Conservation (phyloP, 2,888 invertebrate species). For the Aproaerema taeniolella region DNA sequence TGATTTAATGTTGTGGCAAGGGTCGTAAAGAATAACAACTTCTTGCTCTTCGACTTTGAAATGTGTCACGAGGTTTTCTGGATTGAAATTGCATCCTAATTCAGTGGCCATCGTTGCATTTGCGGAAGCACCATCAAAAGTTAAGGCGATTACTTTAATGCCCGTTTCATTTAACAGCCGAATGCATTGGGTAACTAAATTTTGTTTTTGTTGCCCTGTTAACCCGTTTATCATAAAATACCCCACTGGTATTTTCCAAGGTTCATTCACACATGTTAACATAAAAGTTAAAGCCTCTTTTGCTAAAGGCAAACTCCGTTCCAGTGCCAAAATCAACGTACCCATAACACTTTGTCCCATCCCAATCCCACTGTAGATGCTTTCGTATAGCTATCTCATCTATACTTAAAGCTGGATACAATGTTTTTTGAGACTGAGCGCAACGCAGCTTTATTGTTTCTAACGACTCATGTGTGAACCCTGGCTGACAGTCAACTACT, state of each 20-base stretch:
- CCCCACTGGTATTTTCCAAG: constrained; percentile 12
- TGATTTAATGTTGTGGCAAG: constrained; percentile 16
- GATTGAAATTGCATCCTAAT: not conserved
- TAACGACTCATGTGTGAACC: not conserved
- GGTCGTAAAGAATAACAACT: constrained; percentile 11
- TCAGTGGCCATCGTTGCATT: not conserved
- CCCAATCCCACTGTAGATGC: not conserved
- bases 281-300: constrained; percentile 1
- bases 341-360: not conserved
- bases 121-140: constrained; percentile 11
- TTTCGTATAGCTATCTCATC: not conserved
- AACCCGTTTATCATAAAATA: constrained; percentile 7
- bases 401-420: too few species aligned
- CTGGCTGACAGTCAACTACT: not conserved
- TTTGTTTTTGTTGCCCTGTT: not conserved
- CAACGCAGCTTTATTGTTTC: not conserved
- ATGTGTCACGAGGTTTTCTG: not conserved
- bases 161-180: constrained; percentile 6
- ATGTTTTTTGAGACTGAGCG: too few species aligned
- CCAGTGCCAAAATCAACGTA: not conserved
- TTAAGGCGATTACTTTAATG: constrained; percentile 8
- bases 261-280: constrained; percentile 1
- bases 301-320: not conserved
- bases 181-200: constrained; percentile 11
- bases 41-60: constrained; percentile 1